phyloP scores from a whole-genome alignment of 2,888 invertebrate species.

The Mimas tiliae region DNA sequence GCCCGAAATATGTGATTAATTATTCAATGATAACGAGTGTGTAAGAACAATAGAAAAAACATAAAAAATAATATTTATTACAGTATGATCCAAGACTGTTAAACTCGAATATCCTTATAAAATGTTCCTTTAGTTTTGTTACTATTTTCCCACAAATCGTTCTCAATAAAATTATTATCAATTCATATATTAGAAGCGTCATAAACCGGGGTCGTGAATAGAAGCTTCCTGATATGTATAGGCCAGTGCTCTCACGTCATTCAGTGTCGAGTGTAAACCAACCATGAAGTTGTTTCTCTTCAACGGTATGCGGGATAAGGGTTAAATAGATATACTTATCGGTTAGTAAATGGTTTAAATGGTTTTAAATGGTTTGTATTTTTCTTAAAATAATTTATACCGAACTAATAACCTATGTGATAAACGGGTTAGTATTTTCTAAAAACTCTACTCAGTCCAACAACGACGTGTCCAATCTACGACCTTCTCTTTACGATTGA shows the following conservation, averaged over 20 bases:
- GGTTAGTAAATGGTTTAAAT: too few relatives aligned
- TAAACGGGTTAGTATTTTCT: not conserved
- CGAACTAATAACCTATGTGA: not conserved
- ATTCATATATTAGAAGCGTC: not conserved
- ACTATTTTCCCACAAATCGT: too few relatives aligned
- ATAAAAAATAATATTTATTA: not conserved
- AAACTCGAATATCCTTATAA: too few relatives aligned
- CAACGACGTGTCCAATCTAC: not conserved
- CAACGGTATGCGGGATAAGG: not conserved
- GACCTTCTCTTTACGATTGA: not conserved
- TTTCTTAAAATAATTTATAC: not conserved
- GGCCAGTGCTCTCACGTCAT: not conserved
- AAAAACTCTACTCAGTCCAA: not conserved
- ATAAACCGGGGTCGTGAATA: not conserved
- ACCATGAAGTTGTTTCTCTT: slow-evolving; percentile 12
- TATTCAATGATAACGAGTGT: too few relatives aligned
- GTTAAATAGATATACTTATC: not conserved
- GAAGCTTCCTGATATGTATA: not conserved
- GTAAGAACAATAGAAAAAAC: too few relatives aligned
- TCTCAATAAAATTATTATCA: not conserved
- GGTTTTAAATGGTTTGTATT: not conserved
- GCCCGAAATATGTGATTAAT: too few relatives aligned
- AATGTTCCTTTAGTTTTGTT: too few relatives aligned
- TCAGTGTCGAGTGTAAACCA: slow-evolving; percentile 2
- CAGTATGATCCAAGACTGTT: too few relatives aligned